phyloP scores from a whole-genome alignment of 1,140 invertebrate species.

The Magallana gigas region DNA sequence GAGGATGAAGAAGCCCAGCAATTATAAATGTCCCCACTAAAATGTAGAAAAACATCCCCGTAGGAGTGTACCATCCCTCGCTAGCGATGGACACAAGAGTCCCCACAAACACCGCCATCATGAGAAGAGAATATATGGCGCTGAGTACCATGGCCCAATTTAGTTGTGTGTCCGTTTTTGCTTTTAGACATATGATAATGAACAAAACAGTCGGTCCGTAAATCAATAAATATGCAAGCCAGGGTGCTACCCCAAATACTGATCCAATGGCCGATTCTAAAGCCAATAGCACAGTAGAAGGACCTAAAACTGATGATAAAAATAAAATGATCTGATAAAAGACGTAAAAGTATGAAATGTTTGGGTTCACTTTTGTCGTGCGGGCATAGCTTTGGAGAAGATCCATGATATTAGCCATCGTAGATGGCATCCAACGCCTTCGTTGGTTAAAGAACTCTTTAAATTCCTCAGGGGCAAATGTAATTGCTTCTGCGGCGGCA shows the following conservation, averaged over 20 bases:
- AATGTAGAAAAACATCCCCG: conserved; percentile 65
- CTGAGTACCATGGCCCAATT: conserved; percentile 69
- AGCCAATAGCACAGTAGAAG: conserved; percentile 94
- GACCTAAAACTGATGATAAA: conserved; percentile 82
- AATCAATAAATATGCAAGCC: conserved; percentile 69
- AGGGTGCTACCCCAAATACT: conserved; percentile 79
- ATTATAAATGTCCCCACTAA: conserved; percentile 64
- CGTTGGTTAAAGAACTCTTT: conserved; percentile 80
- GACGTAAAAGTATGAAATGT: conserved; percentile 83
- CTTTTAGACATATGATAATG: conserved; percentile 92
- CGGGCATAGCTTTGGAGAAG: conserved; percentile 81
- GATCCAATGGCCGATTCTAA: conserved; percentile 94
- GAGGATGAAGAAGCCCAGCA: conserved; percentile 70
- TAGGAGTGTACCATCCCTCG: conserved; percentile 65
- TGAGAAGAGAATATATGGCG: conserved; percentile 73
- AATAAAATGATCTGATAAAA: conserved; percentile 79
- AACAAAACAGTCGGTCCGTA: conserved; percentile 74
- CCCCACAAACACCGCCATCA: conserved; percentile 73
- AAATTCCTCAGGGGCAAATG: conserved; percentile 83
- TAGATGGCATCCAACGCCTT: conserved; percentile 84
- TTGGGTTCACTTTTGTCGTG: conserved; percentile 82
- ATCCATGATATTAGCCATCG: conserved; percentile 85
- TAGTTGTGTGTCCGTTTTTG: conserved; percentile 80
- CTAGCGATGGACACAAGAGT: conserved; percentile 64
- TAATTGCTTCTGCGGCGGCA: conserved; percentile 84